Conservation (phyloP, 2,113 vertebrate species). For the Asarcornis scutulata region DNA sequence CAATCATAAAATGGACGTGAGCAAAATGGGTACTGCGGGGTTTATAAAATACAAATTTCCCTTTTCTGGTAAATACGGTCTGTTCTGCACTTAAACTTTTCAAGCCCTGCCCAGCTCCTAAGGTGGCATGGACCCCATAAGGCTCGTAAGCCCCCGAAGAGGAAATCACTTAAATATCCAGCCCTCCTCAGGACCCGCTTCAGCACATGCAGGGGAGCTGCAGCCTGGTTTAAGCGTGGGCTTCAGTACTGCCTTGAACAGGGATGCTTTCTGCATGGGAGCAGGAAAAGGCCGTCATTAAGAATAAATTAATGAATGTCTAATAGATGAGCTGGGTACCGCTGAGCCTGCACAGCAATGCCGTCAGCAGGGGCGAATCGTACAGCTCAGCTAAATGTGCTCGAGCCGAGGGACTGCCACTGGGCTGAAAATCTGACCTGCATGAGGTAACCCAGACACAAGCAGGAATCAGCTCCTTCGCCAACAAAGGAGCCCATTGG, state of each 20-base stretch:
- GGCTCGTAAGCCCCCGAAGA: slow-evolving; percentile 1
- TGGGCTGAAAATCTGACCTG: not conserved
- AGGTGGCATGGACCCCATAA: slow-evolving; percentile 34
- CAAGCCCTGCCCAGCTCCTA: slow-evolving; percentile 21
- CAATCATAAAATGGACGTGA: slow-evolving; percentile 61
- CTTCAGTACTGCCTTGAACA: rapidly evolving
- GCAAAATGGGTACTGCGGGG: slow-evolving; percentile 4
- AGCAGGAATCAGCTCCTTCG: not conserved
- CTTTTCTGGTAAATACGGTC: slow-evolving; percentile 44
- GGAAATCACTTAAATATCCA: slow-evolving; percentile 35
- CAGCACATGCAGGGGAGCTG: not conserved
- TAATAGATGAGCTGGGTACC: not conserved
- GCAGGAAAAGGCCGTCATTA: rapidly evolving
- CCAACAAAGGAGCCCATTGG: not conserved
- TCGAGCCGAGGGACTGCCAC: rapidly evolving
- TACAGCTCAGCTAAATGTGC: not conserved
- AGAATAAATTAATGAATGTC: not conserved
- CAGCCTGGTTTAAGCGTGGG: rapidly evolving
- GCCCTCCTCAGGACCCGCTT: not conserved
- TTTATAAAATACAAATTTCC: slow-evolving; percentile 59
- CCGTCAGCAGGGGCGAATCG: rapidly evolving
- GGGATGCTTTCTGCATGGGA: not conserved
- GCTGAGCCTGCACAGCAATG: rapidly evolving
- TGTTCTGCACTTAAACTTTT: slow-evolving; percentile 22
- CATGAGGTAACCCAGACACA: not conserved